Evolutionary conservation across 1,140 invertebrate species (phyloP).

Genomic region (Steinernema khuongi): DNA sequence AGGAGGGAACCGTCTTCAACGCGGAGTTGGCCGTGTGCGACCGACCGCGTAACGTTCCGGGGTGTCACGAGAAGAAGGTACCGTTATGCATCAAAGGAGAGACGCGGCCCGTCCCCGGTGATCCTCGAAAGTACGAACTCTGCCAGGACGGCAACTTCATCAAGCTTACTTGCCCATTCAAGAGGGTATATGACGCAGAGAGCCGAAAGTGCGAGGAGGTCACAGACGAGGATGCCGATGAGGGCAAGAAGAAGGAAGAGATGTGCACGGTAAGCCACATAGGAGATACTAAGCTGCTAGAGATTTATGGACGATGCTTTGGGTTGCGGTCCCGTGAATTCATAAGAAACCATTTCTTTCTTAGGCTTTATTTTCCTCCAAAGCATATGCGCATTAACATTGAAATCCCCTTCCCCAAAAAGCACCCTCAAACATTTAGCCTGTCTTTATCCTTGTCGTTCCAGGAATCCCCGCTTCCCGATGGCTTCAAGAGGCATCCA

Average conservation of each 20-base stretch:
- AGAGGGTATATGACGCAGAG: not conserved
- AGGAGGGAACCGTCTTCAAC: constrained; percentile 48
- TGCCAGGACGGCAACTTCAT: not conserved
- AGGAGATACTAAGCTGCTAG: too few relatives aligned
- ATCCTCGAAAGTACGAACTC: not conserved
- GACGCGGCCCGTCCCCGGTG: not conserved
- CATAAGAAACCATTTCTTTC: too few relatives aligned
- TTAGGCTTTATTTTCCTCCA: too few relatives aligned
- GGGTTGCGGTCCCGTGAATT: too few relatives aligned
- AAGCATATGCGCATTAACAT: too few relatives aligned
- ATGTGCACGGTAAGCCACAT: too few relatives aligned
- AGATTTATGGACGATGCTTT: too few relatives aligned
- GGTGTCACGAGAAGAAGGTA: not conserved
- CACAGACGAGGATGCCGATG: not conserved
- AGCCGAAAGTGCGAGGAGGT: not conserved
- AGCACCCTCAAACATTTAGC: too few relatives aligned
- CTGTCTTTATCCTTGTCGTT: too few relatives aligned
- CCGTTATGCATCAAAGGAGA: not conserved
- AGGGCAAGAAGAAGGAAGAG: too few relatives aligned
- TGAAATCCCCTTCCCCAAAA: too few relatives aligned
- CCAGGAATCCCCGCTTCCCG: constrained; percentile 21
- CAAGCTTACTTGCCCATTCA: not conserved
- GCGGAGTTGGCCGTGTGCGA: constrained; percentile 42
- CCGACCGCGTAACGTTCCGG: constrained; percentile 43
- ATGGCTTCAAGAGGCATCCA: constrained; percentile 37